Evolutionary conservation across 2,113 vertebrate genomes (phyloP), one percentile per base, ranked within the genome.

Genomic region (Machaerirhynchus nigripectus): DNA sequence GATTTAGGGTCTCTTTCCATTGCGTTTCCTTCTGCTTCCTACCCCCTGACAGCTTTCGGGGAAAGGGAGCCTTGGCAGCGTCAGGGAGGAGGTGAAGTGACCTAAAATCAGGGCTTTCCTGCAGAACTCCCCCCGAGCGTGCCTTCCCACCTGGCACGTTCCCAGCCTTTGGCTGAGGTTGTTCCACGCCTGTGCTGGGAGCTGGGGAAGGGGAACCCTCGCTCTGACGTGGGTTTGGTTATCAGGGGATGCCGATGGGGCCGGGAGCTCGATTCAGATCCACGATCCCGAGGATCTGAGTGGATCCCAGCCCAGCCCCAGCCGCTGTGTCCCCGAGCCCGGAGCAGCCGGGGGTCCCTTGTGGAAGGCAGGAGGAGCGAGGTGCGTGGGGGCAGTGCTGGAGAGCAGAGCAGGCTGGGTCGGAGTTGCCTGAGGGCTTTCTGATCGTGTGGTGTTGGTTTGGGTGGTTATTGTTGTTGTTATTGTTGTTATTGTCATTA

Each of bases 401-500:
- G 21, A 26, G 37, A 57, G 52, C 49, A n/a, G 46, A 81, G 31
- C 22, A 26, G 33, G 27, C 30, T 0, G 8, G 4, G 0, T 1
- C 11, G 4, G 19, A 19, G 23, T 4, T 18, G 37, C 23, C 50
- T 6, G 8, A 35, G 69, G 15, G 16, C 9, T 9, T 13, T 18
- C 40, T 24, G 50, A 5, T 5, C 4, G 0, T 0, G 5, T 18
- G 49, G 1, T 0, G 7, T 8, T 2, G 14, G 13, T 61, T 50
- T 61, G 46, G 24, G 11, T 11, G 7, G 3, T 55, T 7, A 4
- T n/a, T n/a, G 1, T 30, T 37, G 7, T 23, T 52, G 2, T 26
- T 63, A 28, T 9, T 28, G 26, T 27, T 50, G 9, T 21, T 50
- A 27, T 22, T 47, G 11, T 49, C 14, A 24, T 15, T 50, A 8